phyloP scores from a whole-genome alignment of 1,140 invertebrate species.

The Bursaphelenchus mucronatus region DNA sequence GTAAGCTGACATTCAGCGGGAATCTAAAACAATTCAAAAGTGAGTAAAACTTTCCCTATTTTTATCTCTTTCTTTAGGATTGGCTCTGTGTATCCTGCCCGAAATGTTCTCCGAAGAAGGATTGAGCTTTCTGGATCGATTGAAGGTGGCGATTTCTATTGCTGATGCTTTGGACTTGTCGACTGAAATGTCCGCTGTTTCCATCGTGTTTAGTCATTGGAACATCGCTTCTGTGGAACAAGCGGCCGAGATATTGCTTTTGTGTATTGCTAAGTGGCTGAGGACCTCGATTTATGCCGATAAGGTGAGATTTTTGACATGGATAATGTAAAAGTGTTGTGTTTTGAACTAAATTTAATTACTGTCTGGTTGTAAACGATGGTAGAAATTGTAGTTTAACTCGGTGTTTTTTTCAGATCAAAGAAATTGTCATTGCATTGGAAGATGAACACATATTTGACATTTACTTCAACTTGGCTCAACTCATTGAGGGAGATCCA shows the following conservation, averaged over 20 bases:
- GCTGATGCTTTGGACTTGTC: constrained; percentile 16
- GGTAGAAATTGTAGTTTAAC: too few relatives aligned
- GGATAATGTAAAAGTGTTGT: too few relatives aligned
- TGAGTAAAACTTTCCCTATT: not conserved
- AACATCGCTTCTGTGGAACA: constrained; percentile 13
- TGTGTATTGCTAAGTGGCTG: constrained; percentile 13
- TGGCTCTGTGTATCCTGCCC: constrained; percentile 16
- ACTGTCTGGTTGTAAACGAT: too few relatives aligned
- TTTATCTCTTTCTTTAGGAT: not conserved
- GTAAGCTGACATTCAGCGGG: constrained; percentile 1
- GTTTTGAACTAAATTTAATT: too few relatives aligned
- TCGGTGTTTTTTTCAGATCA: constrained; percentile 14
- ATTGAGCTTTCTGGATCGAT: constrained; percentile 5
- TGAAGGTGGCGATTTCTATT: constrained; percentile 17
- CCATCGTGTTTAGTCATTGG: constrained; percentile 15
- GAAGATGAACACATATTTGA: constrained; percentile 12
- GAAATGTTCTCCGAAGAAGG: constrained; percentile 18
- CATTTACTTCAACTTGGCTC: constrained; percentile 4
- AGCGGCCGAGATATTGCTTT: constrained; percentile 12
- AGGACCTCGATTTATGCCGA: constrained; percentile 3
- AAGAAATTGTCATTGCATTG: constrained; percentile 4
- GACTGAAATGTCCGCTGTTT: not conserved
- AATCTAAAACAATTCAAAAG: constrained; percentile 17
- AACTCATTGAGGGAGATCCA: constrained; percentile 16
- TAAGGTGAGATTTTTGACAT: not conserved